phyloP scores from a whole-genome alignment of 2,888 invertebrate species.

The Halictus ligatus region DNA sequence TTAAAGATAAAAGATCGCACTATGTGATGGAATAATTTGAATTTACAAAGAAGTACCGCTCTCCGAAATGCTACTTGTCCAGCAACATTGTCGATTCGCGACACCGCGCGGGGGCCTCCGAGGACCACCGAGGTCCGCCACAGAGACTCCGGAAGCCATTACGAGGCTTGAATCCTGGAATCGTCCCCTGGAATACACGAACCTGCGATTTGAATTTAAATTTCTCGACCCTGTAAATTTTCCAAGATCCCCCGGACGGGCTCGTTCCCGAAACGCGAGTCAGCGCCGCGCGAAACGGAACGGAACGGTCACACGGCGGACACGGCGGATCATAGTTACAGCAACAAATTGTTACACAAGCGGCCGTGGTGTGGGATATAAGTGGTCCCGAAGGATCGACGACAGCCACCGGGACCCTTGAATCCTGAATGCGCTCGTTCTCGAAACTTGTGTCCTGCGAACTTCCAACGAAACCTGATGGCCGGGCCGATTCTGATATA shows the following conservation, averaged over 20 bases:
- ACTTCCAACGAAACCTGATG: conserved; percentile 6
- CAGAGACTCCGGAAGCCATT: not conserved
- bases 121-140: not conserved
- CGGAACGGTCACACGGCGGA: not conserved
- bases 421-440: conserved; percentile 8
- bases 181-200: not conserved
- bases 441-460: conserved; percentile 5
- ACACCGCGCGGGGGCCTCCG: not conserved
- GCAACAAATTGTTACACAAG: conserved; percentile 9
- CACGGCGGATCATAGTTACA: conserved; percentile 9
- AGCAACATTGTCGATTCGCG: too few species aligned
- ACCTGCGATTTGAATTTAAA: conserved; percentile 12
- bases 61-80: not conserved
- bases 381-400: conserved; percentile 3
- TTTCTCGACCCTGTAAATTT: conserved; percentile 2
- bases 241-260: not conserved
- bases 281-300: not conserved
- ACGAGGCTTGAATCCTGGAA: not conserved
- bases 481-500: not conserved
- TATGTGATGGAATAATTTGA: too few species aligned
- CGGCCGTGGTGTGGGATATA: not conserved
- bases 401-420: not conserved
- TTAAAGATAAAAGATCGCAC: too few species aligned
- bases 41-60: not conserved
- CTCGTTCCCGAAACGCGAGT: conserved; percentile 13